These are phyloP conservation scores for Berghia stephanieae DNA, from an alignment of 1,140 invertebrate genomes.

Conservation along the genomic window DNA sequence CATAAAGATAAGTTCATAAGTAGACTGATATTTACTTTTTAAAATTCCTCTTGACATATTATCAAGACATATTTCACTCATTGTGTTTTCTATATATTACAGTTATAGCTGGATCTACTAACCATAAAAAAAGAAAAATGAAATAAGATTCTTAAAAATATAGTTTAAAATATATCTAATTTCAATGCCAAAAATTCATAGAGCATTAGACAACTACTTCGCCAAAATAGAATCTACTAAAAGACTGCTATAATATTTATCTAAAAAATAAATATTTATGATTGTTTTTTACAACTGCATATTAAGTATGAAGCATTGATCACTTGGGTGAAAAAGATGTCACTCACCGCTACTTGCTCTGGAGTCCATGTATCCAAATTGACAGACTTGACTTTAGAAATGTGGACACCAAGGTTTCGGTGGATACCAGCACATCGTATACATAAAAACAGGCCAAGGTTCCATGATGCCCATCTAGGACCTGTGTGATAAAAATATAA, in stretches of 20 bases:
- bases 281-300: neutral
- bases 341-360: constrained; percentile 85
- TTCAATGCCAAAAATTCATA: too few species aligned
- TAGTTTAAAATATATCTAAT: too few species aligned
- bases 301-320: too few species aligned
- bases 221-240: too few species aligned
- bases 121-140: too few species aligned
- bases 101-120: too few species aligned
- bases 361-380: constrained; percentile 98
- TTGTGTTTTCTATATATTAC: neutral
- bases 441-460: constrained; percentile 96
- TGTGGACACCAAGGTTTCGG: constrained; percentile 96
- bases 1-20: neutral
- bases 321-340: too few species aligned
- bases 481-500: constrained; percentile 71
- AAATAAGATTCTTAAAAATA: too few species aligned
- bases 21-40: neutral
- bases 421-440: constrained; percentile 98
- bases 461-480: constrained; percentile 99
- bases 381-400: constrained; percentile 97
- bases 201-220: neutral
- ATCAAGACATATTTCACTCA: neutral
- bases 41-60: neutral
- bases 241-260: neutral
- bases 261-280: neutral